A percentile compares a stretch with the other conserved stretches of the same genome.
Conservation (phyloP, 2,888 invertebrate species). For the Steinernema carpocapsae region DNA sequence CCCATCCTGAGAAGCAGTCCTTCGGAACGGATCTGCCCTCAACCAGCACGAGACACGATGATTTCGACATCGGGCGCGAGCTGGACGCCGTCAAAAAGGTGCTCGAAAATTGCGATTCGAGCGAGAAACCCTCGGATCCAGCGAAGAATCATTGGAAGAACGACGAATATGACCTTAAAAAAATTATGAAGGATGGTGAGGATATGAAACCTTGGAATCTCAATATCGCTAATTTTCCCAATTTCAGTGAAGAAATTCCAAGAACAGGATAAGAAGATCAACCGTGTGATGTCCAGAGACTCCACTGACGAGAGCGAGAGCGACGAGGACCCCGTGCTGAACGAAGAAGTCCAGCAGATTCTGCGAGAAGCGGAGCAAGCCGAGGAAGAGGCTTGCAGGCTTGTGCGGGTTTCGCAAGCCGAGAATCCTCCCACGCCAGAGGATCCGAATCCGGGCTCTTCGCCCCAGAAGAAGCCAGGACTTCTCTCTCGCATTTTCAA, state of each 20-base stretch:
- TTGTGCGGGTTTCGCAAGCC: constrained; percentile 1
- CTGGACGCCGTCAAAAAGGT: constrained; percentile 3
- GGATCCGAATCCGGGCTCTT: neutral
- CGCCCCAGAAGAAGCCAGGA: neutral
- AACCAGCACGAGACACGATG: neutral
- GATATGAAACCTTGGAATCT: neutral
- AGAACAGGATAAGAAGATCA: neutral
- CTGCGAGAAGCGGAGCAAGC: neutral
- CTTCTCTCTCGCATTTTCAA: constrained; percentile 2
- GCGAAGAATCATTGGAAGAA: constrained; percentile 22
- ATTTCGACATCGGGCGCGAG: neutral
- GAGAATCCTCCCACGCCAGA: neutral
- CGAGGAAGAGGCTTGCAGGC: neutral
- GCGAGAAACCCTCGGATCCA: neutral
- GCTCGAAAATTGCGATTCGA: constrained; percentile 1
- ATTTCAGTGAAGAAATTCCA: constrained; percentile 10
- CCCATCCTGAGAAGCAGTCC: neutral
- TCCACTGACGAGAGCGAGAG: neutral
- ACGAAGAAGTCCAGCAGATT: constrained; percentile 3
- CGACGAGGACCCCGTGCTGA: neutral
- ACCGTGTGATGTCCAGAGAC: neutral
- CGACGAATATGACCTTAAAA: neutral
- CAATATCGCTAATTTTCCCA: no score
- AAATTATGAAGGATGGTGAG: neutral
- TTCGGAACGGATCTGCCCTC: neutral